Conservation (phyloP, 2,888 invertebrate genomes). For the Ectobius pallidus region DNA sequence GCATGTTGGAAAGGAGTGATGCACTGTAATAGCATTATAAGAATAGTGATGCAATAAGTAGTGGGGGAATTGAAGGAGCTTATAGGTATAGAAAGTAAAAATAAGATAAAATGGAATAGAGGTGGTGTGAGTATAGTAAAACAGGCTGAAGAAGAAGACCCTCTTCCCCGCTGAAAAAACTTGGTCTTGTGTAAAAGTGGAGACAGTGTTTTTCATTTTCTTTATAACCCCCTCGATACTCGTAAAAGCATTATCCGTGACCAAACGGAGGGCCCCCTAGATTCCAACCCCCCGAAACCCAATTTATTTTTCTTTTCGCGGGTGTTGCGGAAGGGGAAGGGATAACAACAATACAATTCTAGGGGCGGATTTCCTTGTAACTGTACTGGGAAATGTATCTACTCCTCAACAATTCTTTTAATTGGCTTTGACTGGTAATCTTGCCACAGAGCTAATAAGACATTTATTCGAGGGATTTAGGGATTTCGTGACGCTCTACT, state of each 20-base stretch:
- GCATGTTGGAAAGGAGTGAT: constrained; percentile 10
- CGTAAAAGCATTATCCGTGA: constrained; percentile 88
- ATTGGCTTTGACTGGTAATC: constrained; percentile 30
- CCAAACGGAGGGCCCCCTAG: constrained; percentile 55
- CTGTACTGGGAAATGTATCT: constrained; percentile 19
- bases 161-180: neutral
- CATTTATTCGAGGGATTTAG: constrained; percentile 44
- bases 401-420: constrained; percentile 31
- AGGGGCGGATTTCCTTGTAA: neutral
- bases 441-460: constrained; percentile 14
- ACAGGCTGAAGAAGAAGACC: constrained; percentile 27
- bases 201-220: constrained; percentile 87
- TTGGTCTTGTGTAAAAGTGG: constrained; percentile 56
- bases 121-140: constrained; percentile 9
- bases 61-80: constrained; percentile 15
- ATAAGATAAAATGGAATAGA: constrained; percentile 29
- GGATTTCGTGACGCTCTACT: too few relatives aligned
- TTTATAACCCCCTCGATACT: constrained; percentile 85
- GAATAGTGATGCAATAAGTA: constrained; percentile 10
- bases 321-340: constrained; percentile 25
- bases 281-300: constrained; percentile 43
- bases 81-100: constrained; percentile 27
- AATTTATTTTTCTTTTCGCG: constrained; percentile 45
- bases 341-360: neutral
- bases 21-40: constrained; percentile 11